Conservation (phyloP, 2,888 invertebrate genomes). For the Agrotis puta region DNA sequence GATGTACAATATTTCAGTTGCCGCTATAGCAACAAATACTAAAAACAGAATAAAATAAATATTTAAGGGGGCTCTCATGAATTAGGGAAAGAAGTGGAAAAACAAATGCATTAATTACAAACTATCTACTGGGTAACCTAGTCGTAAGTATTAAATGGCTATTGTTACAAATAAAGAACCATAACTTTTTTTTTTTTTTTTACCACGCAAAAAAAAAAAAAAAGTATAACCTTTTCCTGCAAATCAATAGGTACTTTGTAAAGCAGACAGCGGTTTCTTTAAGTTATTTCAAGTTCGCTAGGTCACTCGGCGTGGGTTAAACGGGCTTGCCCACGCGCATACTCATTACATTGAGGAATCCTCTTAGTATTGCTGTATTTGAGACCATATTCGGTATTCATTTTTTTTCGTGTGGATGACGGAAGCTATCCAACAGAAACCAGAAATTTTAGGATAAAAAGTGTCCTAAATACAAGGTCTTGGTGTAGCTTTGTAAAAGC, state of each 20-base stretch:
- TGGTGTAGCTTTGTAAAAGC: not conserved
- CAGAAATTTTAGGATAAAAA: not conserved
- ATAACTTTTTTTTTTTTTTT: not conserved
- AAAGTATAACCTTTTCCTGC: not conserved
- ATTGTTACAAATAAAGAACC: not conserved
- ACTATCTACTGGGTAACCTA: not conserved
- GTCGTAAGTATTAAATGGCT: not conserved
- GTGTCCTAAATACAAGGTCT: not conserved
- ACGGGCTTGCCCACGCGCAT: constrained; percentile 58
- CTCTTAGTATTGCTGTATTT: constrained; percentile 44
- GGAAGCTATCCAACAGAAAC: not conserved
- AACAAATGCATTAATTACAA: no score
- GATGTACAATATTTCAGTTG: no score
- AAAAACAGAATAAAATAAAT: no score
- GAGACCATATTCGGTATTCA: constrained; percentile 38
- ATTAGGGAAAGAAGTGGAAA: no score
- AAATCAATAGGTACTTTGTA: not conserved
- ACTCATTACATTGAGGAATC: constrained; percentile 46
- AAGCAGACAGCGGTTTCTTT: constrained; percentile 25
- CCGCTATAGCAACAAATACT: no score
- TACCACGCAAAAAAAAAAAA: no score
- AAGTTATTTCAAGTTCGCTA: constrained; percentile 60
- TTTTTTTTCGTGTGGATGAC: not conserved
- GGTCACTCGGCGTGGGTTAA: constrained; percentile 63
- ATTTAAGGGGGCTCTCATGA: no score